Evolutionary conservation across 2,113 vertebrate genomes (phyloP), one percentile per base, ranked within the genome.

Genomic region (Beaufortia kweichowensis): DNA sequence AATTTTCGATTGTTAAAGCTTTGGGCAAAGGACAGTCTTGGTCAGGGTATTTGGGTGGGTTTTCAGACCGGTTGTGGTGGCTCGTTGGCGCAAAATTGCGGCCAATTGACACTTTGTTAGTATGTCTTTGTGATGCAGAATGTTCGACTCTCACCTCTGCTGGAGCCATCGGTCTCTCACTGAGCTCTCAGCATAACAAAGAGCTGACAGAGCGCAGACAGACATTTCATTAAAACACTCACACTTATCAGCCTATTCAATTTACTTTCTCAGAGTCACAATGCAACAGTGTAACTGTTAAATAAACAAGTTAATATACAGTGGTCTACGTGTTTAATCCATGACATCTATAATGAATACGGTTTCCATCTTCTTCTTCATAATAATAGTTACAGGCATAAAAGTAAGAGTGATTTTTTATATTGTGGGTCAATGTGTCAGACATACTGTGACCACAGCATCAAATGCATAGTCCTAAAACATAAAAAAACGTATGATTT

Each of bases 51-150:
- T 61, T 29, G 55, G 17, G 61, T 55, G 19, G 55, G 4, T 3
- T 7, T 43, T 26, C 56, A 0, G 64, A n/a, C n/a, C 69, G 70
- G 69, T 70, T 75, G 70, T 31, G 67, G 75, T 74, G 61, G 26
- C 53, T 29, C 61, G 78, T 46, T 33, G 78, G n/a, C 21, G 17
- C 60, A 74, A 73, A 75, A 46, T 85, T 65, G 79, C 84, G 82
- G 43, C 66, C 79, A 82, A 83, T 88, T 89, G 85, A 62, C 84
- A 90, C 86, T 86, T 82, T 55, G 76, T 57, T 75, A 48, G 68
- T 69, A 73, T 53, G 78, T 57, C 75, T 87, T 93, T 93, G 88
- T 92, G 83, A 91, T 92, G 90, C 76, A 86, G 85, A 88, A 33
- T 83, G 86, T 81, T 85, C 83, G 82, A 76, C 77, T 90, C 84